phyloP scores from a whole-genome alignment of 2,888 invertebrate species.

The Leptinotarsa tumamoca region DNA sequence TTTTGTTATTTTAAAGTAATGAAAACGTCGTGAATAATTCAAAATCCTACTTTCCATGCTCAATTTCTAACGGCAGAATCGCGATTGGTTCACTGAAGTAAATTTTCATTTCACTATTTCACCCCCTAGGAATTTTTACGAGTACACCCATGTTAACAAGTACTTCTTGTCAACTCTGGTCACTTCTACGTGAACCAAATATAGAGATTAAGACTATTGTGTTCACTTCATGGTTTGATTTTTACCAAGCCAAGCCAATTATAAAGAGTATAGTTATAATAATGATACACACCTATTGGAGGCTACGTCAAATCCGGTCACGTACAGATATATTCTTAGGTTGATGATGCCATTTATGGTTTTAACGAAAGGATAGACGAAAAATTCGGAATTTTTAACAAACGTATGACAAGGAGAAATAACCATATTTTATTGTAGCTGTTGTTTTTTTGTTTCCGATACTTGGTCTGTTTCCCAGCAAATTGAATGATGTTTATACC shows the following conservation, averaged over 20 bases:
- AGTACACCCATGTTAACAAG: neutral
- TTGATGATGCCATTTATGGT: conserved; percentile 16
- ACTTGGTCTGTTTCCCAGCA: no score
- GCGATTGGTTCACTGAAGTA: no score
- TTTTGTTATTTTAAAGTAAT: no score
- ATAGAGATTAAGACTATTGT: conserved; percentile 4
- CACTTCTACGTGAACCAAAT: conserved; percentile 1
- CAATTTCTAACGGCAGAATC: no score
- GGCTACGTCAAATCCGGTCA: conserved; percentile 7
- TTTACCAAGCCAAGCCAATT: conserved; percentile 4
- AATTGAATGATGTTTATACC: no score
- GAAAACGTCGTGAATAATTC: no score
- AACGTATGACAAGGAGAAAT: neutral
- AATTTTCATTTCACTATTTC: neutral
- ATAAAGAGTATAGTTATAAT: conserved; percentile 18
- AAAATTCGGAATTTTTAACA: conserved; percentile 6
- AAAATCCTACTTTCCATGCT: no score
- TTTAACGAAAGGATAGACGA: conserved; percentile 3
- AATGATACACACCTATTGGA: conserved; percentile 18
- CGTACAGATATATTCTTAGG: conserved; percentile 9
- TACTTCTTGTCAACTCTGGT: conserved; percentile 11
- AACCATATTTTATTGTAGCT: neutral
- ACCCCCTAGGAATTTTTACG: neutral
- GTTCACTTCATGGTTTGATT: conserved; percentile 17
- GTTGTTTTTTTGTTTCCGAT: no score